These are phyloP conservation scores for Drosophila mayaguana DNA, from an alignment of 2,888 invertebrate genomes.

Conservation along the genomic window DNA sequence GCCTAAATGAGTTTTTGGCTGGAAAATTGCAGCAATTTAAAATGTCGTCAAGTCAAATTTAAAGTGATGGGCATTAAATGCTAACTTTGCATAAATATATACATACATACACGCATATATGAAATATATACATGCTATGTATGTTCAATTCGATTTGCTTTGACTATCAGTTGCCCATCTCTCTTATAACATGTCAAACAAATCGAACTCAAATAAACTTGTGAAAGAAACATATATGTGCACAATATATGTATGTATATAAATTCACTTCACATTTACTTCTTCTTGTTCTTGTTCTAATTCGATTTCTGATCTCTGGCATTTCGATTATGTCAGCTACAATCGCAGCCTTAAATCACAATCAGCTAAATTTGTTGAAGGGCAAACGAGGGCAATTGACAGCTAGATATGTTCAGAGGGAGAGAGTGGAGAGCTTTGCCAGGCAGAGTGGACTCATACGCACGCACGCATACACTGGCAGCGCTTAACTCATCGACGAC, in stretches of 20 bases:
- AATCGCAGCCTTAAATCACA: conserved; percentile 51
- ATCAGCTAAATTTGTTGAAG: conserved; percentile 47
- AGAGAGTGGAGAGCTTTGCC: background rate
- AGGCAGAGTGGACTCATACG: background rate
- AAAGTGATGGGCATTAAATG: background rate
- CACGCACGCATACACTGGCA: conserved; percentile 5
- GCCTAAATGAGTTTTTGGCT: background rate
- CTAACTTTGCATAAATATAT: background rate
- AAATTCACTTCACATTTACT: conserved; percentile 3
- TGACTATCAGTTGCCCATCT: conserved; percentile 31
- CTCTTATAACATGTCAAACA: conserved; percentile 30
- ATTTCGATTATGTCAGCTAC: conserved; percentile 56
- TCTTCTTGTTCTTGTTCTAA: background rate
- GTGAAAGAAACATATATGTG: conserved; percentile 20
- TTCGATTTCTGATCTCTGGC: conserved; percentile 56
- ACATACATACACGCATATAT: background rate
- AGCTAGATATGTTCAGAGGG: conserved; percentile 18
- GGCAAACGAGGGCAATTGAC: conserved; percentile 50
- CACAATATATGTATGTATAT: background rate
- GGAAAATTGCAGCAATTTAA: background rate
- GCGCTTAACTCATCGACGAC: conserved; percentile 51
- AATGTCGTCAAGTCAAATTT: background rate
- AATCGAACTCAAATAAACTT: conserved; percentile 48
- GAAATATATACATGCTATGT: background rate
- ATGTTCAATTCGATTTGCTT: background rate